Percentiles rank a stretch among this genome's conserved stretches.
Conservation (phyloP, 2,888 invertebrate genomes). For the Gymnoscelis rufifasciata region DNA sequence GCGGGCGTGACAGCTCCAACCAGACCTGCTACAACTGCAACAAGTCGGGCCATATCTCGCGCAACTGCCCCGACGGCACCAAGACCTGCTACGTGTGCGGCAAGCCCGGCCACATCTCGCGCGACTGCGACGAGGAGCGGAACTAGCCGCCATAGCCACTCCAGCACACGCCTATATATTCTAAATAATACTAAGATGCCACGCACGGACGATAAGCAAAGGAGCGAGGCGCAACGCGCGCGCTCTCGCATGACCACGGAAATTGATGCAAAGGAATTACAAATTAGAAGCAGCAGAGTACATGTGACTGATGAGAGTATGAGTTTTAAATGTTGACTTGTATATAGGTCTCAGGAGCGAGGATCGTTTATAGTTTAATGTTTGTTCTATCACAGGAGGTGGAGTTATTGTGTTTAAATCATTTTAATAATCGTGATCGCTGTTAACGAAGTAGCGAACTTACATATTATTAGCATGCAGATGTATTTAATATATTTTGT, state of each 20-base stretch:
- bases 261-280: slow-evolving; percentile 69
- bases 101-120: slow-evolving; percentile 93
- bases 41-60: slow-evolving; percentile 94
- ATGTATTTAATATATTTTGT: slow-evolving; percentile 81
- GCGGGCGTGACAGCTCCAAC: slow-evolving; percentile 82
- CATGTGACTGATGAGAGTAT: slow-evolving; percentile 58
- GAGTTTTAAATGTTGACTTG: slow-evolving; percentile 70
- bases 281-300: slow-evolving; percentile 64
- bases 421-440: slow-evolving; percentile 77
- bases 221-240: slow-evolving; percentile 67
- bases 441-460: slow-evolving; percentile 74
- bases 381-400: slow-evolving; percentile 74
- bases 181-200: slow-evolving; percentile 69
- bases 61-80: slow-evolving; percentile 90
- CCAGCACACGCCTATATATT: slow-evolving; percentile 40
- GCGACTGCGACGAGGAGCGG: slow-evolving; percentile 91
- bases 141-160: slow-evolving; percentile 43
- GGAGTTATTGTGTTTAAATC: slow-evolving; percentile 79
- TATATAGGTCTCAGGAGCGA: slow-evolving; percentile 64
- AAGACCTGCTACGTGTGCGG: slow-evolving; percentile 96
- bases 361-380: slow-evolving; percentile 58
- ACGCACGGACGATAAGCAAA: slow-evolving; percentile 78
- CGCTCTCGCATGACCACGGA: slow-evolving; percentile 52
- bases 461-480: slow-evolving; percentile 79
- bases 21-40: slow-evolving; percentile 96